Evolutionary conservation across 2,888 invertebrate genomes (phyloP), one percentile per base, ranked within the genome.

Genomic region (Bembecia ichneumoniformis): DNA sequence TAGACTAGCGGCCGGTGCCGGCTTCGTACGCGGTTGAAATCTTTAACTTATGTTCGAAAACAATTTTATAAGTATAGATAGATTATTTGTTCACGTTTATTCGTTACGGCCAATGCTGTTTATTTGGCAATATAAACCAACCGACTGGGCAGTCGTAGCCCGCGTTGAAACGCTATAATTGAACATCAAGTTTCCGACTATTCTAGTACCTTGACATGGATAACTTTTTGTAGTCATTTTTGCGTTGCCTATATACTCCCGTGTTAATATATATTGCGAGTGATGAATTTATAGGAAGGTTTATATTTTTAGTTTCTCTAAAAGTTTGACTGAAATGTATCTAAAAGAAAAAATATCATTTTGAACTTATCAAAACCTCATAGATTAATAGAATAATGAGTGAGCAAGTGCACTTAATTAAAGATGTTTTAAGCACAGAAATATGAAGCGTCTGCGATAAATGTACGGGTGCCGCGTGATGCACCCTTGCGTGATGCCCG

Each of bases 151-250:
- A 66, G 64, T 59, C 61, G 45, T 17, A 47, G 48, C 56, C 60
- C 65, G 69, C 67, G 66, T 66, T 66, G 65, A 70, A 73, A 68
- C 63, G 65, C 66, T 76, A 68, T 76, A 77, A 79, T 74, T 73
- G 74, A 73, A 71, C 75, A 75, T 75, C 75, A 75, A 71, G 74
- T 77, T 82, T 82, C 77, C 75, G 72, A 76, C 68, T 73, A 68
- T 67, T 69, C 68, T 70, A 66, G 65, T 66, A 68, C 84, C 84
- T 84, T 86, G 84, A 77, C 84, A 81, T 59, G 77, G 74, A 75
- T 82, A 65, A 69, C 68, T 70, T 59, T 28, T 28, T 28, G 71
- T 72, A 73, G 9, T 73, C 66, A 72, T 71, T 75, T 73, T 72
- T 74, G 58, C 58, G 63, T 63, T 40, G 28, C 28, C 28, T 28